Base-by-base conservation (phyloP, 1,140 invertebrate genomes). In the Temnothorax curvispinosus region DNA sequence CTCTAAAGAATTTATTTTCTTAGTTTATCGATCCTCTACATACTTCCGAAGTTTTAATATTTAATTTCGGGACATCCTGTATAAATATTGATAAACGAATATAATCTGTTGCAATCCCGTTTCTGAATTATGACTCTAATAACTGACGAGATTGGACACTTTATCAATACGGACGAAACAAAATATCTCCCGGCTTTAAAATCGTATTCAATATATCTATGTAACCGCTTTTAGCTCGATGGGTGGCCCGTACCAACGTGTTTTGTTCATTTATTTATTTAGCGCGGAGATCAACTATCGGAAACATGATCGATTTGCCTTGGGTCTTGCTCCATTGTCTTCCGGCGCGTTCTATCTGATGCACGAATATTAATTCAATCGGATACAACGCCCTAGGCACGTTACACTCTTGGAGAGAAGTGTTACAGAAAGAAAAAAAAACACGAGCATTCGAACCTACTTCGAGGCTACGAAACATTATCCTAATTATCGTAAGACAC, bases 291-390 rank as follows among this genome's bases (percentile, higher is more conserved):
- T 81, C 62, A 27, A 52, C 11, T 74, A 75, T 89, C 67, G 75
- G 38, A 64, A 72, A 89, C 71, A 32, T 69, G 81, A 86, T 89
- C 88, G 71, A 80, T 86, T 82, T 54, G 88, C 77, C 80, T 76
- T 58, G 13, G 58, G 82, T 77, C 64, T 54, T 56, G 56, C 44
- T 52, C 15, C 69, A 89, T 88, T 88, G 87, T 88, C 81, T 67
- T 50, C 58, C 44, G 27, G 21, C 38, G 50, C 54, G 1, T 65
- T 38, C 11, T 47, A 82, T 88, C 86, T 77, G 81, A 89, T 85
- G 27, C 52, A 85, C 69, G 77, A 84, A 88, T 90, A 84, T 88
- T 90, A 86, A 86, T 90, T 74, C 69, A 74, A 88, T 81, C 76
- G 75, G 41, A 58, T 58, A 65, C 84, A 27, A 38, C 38, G 71